Conservation (phyloP, 2,888 invertebrate genomes). For the Clitarchus hookeri region DNA sequence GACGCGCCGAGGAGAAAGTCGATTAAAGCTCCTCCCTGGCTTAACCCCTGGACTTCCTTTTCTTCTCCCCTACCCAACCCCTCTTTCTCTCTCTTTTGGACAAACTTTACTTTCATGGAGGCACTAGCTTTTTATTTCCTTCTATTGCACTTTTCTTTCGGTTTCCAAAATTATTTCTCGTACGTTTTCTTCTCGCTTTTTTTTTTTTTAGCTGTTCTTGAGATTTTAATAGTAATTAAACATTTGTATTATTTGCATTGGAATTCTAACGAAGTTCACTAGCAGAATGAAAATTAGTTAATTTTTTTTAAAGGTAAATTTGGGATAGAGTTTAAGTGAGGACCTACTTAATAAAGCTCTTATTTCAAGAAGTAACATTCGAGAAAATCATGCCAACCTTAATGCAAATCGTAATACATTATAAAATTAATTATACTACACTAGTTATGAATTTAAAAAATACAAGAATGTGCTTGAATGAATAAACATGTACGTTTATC, state of each 20-base stretch:
- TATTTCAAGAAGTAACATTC: no score
- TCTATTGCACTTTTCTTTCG: slow-evolving; percentile 20
- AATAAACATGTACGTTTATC: no score
- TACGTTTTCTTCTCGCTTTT: background rate
- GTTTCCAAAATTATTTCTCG: background rate
- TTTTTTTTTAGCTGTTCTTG: background rate
- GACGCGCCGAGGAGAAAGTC: slow-evolving; percentile 18
- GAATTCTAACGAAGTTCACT: background rate
- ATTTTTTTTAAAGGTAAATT: no score
- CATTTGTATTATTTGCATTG: background rate
- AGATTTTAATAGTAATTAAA: background rate
- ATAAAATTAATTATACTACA: no score
- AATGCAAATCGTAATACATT: no score
- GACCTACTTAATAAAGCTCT: no score
- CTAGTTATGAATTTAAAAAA: no score
- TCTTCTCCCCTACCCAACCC: background rate
- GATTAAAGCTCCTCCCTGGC: slow-evolving; percentile 23
- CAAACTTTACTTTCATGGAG: slow-evolving; percentile 32
- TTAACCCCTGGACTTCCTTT: slow-evolving; percentile 21
- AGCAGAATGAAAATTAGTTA: background rate
- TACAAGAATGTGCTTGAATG: no score
- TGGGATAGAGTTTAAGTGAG: no score
- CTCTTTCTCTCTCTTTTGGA: slow-evolving; percentile 15
- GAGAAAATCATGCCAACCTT: no score
- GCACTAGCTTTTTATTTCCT: slow-evolving; percentile 26